phyloP scores from a whole-genome alignment of 2,113 vertebrate species.

The Sinosuthora webbiana region DNA sequence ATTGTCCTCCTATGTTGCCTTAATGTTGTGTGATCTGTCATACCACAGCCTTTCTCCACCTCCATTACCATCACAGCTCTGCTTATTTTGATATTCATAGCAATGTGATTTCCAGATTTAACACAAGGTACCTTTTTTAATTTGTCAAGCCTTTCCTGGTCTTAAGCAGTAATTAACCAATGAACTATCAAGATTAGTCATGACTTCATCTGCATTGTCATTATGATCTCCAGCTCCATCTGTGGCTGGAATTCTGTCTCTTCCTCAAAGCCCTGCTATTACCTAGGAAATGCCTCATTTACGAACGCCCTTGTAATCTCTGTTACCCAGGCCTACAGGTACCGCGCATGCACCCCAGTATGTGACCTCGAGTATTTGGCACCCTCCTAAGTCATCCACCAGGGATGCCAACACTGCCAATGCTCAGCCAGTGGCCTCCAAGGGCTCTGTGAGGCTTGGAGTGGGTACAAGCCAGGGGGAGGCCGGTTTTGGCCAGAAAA shows the following conservation, averaged over 20 bases:
- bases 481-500: slow-evolving; percentile 49
- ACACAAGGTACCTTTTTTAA: neutral
- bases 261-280: neutral
- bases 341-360: slow-evolving; percentile 17
- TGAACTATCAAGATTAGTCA: neutral
- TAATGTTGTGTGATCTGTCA: neutral
- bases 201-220: neutral
- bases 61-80: neutral
- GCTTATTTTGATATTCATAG: neutral
- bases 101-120: slow-evolving; percentile 2
- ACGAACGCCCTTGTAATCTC: slow-evolving; percentile 54
- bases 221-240: neutral
- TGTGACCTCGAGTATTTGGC: slow-evolving; percentile 67
- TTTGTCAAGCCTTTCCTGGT: neutral
- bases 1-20: neutral
- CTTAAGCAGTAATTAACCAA: neutral
- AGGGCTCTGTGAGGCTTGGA: slow-evolving; percentile 61
- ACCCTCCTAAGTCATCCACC: slow-evolving; percentile 54
- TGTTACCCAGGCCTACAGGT: slow-evolving; percentile 65
- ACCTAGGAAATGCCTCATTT: neutral
- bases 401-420: slow-evolving; percentile 50
- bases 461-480: slow-evolving; percentile 53
- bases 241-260: neutral
- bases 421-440: slow-evolving; percentile 59
- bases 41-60: neutral